Evolutionary conservation across 1,140 invertebrate genomes (phyloP).

Genomic region (Ostrea denselamellosa): DNA sequence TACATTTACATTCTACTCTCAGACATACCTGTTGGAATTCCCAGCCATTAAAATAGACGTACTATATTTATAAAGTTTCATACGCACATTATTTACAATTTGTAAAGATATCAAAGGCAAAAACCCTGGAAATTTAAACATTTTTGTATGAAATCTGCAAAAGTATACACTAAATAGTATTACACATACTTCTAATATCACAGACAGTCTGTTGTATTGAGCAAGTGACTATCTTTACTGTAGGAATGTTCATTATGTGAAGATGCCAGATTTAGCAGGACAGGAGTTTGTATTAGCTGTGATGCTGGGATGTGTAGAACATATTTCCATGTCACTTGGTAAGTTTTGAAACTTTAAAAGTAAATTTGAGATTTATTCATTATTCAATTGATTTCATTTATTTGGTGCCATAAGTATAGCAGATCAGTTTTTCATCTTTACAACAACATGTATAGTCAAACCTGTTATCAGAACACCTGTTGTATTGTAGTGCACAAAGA

Average conservation of each 20-base stretch:
- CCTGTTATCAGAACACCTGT: conserved; percentile 14
- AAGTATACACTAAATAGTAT: too few species aligned
- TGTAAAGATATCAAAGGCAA: too few species aligned
- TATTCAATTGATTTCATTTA: neutral
- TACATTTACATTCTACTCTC: too few species aligned
- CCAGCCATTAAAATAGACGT: too few species aligned
- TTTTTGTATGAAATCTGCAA: too few species aligned
- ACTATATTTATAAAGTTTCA: too few species aligned
- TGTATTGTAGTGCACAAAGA: conserved; percentile 89
- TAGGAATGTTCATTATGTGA: conserved; percentile 85
- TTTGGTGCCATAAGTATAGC: neutral
- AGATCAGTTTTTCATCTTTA: neutral
- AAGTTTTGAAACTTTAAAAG: conserved; percentile 56
- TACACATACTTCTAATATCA: neutral
- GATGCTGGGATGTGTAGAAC: conserved; percentile 98
- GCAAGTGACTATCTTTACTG: neutral
- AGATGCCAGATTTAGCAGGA: conserved; percentile 90
- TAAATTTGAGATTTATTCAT: neutral
- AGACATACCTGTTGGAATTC: too few species aligned
- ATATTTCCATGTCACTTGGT: conserved; percentile 99
- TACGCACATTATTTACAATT: too few species aligned
- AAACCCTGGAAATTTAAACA: too few species aligned
- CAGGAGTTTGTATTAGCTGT: conserved; percentile 96
- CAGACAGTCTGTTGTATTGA: neutral
- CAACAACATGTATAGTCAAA: too few species aligned